Conservation (phyloP, 2,888 invertebrate genomes). For the Lasioglossum villosulum region DNA sequence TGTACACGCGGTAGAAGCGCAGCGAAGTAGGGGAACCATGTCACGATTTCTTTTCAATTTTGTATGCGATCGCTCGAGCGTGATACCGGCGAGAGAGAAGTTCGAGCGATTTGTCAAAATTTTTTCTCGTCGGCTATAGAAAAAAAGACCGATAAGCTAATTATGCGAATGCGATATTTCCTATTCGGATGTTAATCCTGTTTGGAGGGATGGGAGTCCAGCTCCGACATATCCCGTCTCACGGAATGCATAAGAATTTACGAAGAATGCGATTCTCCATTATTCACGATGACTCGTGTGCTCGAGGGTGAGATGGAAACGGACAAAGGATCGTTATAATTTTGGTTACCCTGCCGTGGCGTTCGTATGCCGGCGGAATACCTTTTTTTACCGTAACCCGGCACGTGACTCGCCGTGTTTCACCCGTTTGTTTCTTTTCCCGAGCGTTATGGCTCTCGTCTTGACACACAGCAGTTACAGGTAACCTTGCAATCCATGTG, state of each 20-base stretch:
- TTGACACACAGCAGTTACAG: background rate
- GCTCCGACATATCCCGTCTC: constrained; percentile 76
- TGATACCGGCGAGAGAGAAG: too few species aligned
- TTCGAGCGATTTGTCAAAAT: background rate
- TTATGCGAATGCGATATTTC: background rate
- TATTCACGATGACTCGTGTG: constrained; percentile 77
- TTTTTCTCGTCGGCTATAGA: background rate
- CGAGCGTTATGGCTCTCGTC: background rate
- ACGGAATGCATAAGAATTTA: constrained; percentile 81
- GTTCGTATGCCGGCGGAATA: constrained; percentile 68
- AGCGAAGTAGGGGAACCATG: background rate
- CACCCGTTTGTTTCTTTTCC: constrained; percentile 3
- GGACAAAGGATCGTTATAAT: constrained; percentile 80
- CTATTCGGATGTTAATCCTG: background rate
- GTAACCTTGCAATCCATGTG: background rate
- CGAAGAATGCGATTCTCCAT: constrained; percentile 80
- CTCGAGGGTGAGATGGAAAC: constrained; percentile 64
- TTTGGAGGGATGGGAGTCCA: background rate
- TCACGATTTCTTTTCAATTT: background rate
- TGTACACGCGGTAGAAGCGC: background rate
- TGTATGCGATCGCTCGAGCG: background rate
- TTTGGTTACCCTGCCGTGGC: constrained; percentile 72
- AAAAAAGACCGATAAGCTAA: background rate
- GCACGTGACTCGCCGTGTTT: constrained; percentile 43
- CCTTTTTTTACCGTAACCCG: constrained; percentile 36